These are phyloP conservation scores for Herpetotheres cachinnans DNA, from an alignment of 2,113 vertebrate species.

Conservation along the genomic window DNA sequence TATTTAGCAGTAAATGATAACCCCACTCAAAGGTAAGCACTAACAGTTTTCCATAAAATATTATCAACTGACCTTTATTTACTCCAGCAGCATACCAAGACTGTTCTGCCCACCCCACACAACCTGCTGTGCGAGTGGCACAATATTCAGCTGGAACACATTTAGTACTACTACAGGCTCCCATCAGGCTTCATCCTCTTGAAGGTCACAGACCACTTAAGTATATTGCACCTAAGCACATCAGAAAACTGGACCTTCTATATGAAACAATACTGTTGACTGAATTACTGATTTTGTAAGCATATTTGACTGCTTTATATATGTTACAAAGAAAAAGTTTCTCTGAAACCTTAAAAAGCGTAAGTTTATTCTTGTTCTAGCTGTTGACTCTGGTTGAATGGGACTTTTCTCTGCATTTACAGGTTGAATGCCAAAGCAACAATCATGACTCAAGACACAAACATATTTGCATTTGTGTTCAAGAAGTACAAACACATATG, in stretches of 20 bases:
- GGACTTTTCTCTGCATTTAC: not conserved
- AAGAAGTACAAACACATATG: not conserved
- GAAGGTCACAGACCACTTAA: not conserved
- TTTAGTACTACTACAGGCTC: not conserved
- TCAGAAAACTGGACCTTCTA: not conserved
- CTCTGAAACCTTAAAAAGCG: not conserved
- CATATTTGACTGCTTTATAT: not conserved
- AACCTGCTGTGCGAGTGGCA: fast-evolving
- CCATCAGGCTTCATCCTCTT: not conserved
- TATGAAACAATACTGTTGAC: not conserved
- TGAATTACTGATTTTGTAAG: not conserved
- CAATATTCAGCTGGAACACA: not conserved
- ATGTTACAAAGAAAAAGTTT: not conserved
- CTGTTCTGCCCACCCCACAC: not conserved
- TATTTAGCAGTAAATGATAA: not conserved
- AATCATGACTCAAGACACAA: not conserved
- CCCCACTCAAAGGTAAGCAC: not conserved
- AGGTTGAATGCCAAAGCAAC: not conserved
- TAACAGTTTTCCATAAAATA: not conserved
- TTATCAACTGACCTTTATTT: not conserved
- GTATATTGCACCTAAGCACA: not conserved
- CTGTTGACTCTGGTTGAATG: not conserved
- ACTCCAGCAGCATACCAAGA: not conserved
- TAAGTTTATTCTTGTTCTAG: not conserved
- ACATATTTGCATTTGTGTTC: not conserved